Conservation (phyloP, 2,113 vertebrate genomes). For the Serinus canaria region DNA sequence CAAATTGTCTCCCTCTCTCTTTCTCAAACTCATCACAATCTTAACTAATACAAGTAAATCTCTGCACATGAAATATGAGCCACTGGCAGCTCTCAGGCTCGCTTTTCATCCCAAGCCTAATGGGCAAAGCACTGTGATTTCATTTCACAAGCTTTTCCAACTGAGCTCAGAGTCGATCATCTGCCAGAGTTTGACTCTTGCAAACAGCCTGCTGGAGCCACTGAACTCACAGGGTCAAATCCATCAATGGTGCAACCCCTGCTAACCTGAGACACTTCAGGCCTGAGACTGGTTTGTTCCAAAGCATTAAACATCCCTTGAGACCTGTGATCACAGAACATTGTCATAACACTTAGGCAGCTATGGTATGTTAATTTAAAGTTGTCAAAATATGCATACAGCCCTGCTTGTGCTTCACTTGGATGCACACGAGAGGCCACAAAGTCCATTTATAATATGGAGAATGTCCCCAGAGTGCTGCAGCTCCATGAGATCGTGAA, state of each 20-base stretch:
- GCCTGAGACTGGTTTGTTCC: background rate
- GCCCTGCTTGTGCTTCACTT: background rate
- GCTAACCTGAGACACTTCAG: background rate
- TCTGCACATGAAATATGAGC: constrained; percentile 58
- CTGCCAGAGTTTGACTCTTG: constrained; percentile 41
- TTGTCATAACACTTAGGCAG: constrained; percentile 9
- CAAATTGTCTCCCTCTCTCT: constrained; percentile 29
- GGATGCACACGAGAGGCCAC: background rate
- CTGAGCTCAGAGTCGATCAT: constrained; percentile 48
- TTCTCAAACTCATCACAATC: constrained; percentile 50
- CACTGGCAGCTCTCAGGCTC: constrained; percentile 54
- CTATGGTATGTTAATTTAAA: constrained; percentile 12
- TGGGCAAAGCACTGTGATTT: constrained; percentile 58
- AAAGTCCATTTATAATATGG: background rate
- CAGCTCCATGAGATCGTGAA: background rate
- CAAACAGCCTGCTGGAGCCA: constrained; percentile 38
- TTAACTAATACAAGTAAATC: constrained; percentile 64
- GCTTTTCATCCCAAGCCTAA: constrained; percentile 62
- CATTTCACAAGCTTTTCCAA: constrained; percentile 60
- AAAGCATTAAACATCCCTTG: background rate
- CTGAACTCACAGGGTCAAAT: constrained; percentile 42
- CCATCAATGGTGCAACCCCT: background rate
- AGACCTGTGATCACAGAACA: background rate
- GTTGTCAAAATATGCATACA: background rate
- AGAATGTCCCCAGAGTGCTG: background rate